Conservation (phyloP, 2,888 invertebrate genomes). For the Ligdia adustata region DNA sequence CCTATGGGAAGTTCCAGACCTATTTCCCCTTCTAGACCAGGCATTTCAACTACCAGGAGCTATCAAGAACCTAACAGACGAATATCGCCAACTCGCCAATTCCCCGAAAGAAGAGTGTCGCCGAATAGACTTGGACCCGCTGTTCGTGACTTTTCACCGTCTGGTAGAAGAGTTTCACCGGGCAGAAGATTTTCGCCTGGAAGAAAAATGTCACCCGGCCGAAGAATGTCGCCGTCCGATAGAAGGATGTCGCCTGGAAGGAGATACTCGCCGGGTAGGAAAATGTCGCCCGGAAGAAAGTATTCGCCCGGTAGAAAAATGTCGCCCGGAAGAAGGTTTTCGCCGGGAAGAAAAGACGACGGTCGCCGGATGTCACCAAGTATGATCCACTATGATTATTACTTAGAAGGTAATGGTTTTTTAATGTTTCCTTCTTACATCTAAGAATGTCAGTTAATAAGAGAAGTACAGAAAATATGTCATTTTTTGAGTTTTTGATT, state of each 20-base stretch:
- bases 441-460: too few species aligned
- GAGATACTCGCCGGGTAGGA: constrained; percentile 33
- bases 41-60: not conserved
- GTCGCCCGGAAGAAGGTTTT: constrained; percentile 30
- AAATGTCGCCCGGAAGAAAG: constrained; percentile 27
- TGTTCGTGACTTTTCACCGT: not conserved
- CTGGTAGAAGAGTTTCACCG: not conserved
- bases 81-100: too few species aligned
- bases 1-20: not conserved
- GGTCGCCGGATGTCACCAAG: constrained; percentile 37
- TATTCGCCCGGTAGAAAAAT: constrained; percentile 29
- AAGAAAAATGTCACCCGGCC: constrained; percentile 23
- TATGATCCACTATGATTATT: constrained; percentile 27
- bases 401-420: constrained; percentile 26
- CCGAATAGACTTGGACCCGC: not conserved
- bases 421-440: too few species aligned
- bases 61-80: not conserved
- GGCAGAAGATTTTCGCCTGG: constrained; percentile 12
- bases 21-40: too few species aligned
- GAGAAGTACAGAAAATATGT: too few species aligned
- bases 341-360: constrained; percentile 31
- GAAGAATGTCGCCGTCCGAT: constrained; percentile 33
- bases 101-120: not conserved
- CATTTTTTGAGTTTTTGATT: too few species aligned
- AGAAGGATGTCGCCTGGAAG: constrained; percentile 37